A percentile compares a stretch with the other conserved stretches of the same genome.
Evolutionary conservation across 1,140 invertebrate genomes (phyloP).

Genomic region (Notospermus geniculatus): DNA sequence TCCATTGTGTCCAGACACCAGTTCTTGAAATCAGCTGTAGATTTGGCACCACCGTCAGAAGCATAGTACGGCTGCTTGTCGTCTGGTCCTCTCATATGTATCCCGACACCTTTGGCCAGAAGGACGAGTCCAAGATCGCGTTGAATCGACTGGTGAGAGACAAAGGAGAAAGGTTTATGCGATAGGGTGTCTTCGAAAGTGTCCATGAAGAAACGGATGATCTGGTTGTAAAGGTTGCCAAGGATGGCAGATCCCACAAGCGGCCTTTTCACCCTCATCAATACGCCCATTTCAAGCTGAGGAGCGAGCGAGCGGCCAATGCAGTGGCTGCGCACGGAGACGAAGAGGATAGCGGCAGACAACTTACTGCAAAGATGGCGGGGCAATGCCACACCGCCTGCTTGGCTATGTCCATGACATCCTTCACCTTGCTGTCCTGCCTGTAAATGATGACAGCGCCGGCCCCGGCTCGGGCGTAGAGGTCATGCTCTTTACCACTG

Average conservation of each 20-base stretch:
- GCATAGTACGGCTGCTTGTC: slow-evolving; percentile 5
- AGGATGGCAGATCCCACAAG: too few species aligned
- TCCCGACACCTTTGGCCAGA: slow-evolving; percentile 15
- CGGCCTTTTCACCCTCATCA: too few species aligned
- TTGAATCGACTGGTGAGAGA: slow-evolving; percentile 20
- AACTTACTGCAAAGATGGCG: slow-evolving; percentile 26
- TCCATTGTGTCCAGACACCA: slow-evolving; percentile 9
- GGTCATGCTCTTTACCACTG: slow-evolving; percentile 11
- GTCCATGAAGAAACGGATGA: too few species aligned
- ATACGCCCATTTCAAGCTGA: too few species aligned
- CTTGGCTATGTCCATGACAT: slow-evolving; percentile 20
- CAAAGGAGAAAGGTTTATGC: too few species aligned
- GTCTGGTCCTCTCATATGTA: slow-evolving; percentile 25
- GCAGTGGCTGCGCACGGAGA: not conserved
- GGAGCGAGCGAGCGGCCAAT: too few species aligned
- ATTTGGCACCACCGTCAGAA: slow-evolving; percentile 11
- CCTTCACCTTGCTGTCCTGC: slow-evolving; percentile 1
- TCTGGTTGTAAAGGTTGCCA: too few species aligned
- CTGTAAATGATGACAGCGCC: slow-evolving; percentile 15
- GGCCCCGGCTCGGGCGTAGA: slow-evolving; percentile 25
- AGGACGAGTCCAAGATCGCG: slow-evolving; percentile 25
- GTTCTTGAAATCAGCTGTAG: not conserved
- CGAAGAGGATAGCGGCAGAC: not conserved
- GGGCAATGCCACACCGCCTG: slow-evolving; percentile 27
- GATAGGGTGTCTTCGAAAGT: too few species aligned